phyloP scores from a whole-genome alignment of 1,140 invertebrate genomes.

The Diabrotica undecimpunctata region DNA sequence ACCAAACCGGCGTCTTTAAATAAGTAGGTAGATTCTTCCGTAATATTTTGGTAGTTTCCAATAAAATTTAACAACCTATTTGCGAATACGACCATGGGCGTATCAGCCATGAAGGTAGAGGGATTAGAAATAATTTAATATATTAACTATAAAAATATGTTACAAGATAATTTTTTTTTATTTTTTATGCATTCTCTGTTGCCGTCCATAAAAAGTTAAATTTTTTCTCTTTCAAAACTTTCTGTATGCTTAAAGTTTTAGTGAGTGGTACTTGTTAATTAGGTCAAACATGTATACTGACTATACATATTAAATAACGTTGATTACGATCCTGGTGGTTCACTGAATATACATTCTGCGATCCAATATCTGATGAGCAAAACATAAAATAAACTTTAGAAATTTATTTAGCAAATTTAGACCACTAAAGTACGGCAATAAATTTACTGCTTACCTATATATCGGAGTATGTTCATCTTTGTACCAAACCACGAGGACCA shows the following conservation, averaged over 20 bases:
- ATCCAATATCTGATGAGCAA: not conserved
- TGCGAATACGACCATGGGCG: too few species aligned
- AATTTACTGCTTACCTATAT: constrained; percentile 54
- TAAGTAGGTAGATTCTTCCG: too few species aligned
- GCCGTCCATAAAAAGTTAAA: too few species aligned
- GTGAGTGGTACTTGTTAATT: not conserved
- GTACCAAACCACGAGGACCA: constrained; percentile 66
- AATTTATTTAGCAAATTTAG: not conserved
- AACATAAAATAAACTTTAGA: not conserved
- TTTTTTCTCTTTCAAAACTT: not conserved
- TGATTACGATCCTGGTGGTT: too few species aligned
- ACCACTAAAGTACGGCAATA: not conserved
- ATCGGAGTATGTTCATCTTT: constrained; percentile 61
- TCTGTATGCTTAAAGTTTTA: not conserved
- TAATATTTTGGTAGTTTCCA: too few species aligned
- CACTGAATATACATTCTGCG: not conserved
- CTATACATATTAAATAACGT: not conserved
- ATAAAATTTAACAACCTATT: too few species aligned
- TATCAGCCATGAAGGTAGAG: too few species aligned
- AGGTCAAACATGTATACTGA: not conserved
- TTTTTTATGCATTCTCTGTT: too few species aligned
- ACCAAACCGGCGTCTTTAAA: too few species aligned
- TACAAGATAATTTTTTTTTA: too few species aligned
- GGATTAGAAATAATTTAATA: too few species aligned
- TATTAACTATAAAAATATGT: too few species aligned